Evolutionary conservation across 2,888 invertebrate species (phyloP).

Genomic region (Nymphalis polychloros): DNA sequence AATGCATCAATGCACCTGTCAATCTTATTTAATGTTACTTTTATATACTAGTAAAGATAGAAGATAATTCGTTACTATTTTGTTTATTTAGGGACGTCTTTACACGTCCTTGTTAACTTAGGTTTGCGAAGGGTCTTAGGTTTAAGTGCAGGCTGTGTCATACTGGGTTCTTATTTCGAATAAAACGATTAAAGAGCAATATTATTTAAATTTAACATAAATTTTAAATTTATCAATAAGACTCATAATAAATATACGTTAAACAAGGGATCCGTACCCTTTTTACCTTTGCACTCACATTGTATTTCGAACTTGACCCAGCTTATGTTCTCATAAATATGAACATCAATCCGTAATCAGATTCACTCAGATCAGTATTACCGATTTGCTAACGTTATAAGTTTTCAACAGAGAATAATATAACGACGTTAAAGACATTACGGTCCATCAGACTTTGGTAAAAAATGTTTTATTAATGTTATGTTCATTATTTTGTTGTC

Average conservation of each 20-base stretch:
- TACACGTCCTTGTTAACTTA: slow-evolving; percentile 28
- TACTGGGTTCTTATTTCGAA: neutral
- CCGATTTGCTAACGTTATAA: neutral
- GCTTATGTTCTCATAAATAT: slow-evolving; percentile 5
- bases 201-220: neutral
- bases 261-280: neutral
- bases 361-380: slow-evolving; percentile 3
- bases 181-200: too few species aligned
- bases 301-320: slow-evolving; percentile 8
- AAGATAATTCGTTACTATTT: slow-evolving; percentile 14
- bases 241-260: neutral
- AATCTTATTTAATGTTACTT: slow-evolving; percentile 21
- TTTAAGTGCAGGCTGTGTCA: slow-evolving; percentile 5
- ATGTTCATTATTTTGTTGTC: too few species aligned
- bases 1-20: neutral
- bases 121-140: slow-evolving; percentile 15
- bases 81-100: slow-evolving; percentile 30
- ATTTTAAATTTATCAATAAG: neutral
- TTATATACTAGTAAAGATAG: slow-evolving; percentile 12
- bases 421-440: neutral
- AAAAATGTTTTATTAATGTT: too few species aligned
- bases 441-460: too few species aligned
- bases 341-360: slow-evolving; percentile 1
- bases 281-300: neutral
- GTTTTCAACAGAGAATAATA: neutral